Evolutionary conservation across 2,797 vertebrate species (phyloP), one percentile per base, ranked within the genome.

Genomic region (Silurus lanzhouensis): DNA sequence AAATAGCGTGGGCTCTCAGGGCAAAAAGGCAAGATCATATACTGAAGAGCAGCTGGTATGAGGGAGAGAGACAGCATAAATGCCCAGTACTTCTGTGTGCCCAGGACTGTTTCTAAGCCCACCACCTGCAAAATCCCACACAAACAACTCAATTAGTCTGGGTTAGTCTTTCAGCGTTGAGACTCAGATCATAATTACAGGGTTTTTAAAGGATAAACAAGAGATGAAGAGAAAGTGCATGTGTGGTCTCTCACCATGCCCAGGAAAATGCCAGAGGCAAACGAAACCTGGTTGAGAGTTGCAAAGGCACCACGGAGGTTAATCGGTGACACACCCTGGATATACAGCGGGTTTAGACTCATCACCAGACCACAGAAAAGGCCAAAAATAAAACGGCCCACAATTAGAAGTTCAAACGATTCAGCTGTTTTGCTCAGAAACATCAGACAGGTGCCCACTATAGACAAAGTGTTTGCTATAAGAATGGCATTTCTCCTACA

Each of bases 311-410:
- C 95, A 6, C 94, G 93, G 71, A 96, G 91, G 80, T 91, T 90
- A 15, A 93, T 95, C 44, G 95, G 94, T 0, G 95, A 95, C 61
- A 95, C 92, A 17, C 95, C 95, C 89, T 96, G 95, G 83, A 96
- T 95, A 89, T 96, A 96, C 25, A 96, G 93, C 0, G 95, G 95
- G 86, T 95, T 96, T 0, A 95, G 93, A 84, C 94, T 95, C 95
- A 96, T 96, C 83, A 92, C 94, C 71, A 96, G 89, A 22, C 95
- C 95, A 1, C 95, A 95, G 91, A 96, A 96, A 63, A 96, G 88
- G 2, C 95, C 95, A 8, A 95, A 95, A 85, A 95, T 88, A 87
- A 95, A 58, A 1, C 95, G 92, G 0, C 95, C 95, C 84, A 95
- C 52, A 77, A 95, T 95, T 52, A 96, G 94, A 25, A 94, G 89